Percentiles rank a stretch among this genome's conserved stretches.
These are phyloP conservation scores for Megalopta genalis DNA, from an alignment of 1,140 invertebrate genomes.

Conservation along the genomic window DNA sequence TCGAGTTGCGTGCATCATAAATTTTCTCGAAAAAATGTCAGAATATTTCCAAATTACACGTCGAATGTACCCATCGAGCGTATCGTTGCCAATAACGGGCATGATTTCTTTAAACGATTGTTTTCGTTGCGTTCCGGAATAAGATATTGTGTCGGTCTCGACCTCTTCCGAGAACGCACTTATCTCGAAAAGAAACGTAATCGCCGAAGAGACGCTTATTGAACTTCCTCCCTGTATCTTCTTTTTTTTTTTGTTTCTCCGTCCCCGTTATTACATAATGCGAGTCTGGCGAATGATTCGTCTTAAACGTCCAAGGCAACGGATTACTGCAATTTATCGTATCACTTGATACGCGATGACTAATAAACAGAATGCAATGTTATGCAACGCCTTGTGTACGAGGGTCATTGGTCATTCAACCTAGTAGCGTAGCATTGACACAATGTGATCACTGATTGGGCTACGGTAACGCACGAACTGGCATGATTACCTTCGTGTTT, in stretches of 20 bases:
- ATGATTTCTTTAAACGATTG: no score
- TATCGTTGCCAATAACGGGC: no score
- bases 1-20: no score
- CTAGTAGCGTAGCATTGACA: conserved; percentile 54
- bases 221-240: neutral
- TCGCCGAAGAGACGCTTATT: neutral
- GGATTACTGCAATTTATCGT: conserved; percentile 16
- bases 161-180: neutral
- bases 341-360: conserved; percentile 30
- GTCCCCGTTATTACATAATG: conserved; percentile 2
- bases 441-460: conserved; percentile 59
- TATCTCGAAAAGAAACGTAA: neutral
- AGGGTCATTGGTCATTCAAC: conserved; percentile 58
- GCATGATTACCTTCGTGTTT: conserved; percentile 34
- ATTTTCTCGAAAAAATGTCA: no score
- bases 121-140: no score
- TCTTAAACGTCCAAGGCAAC: conserved; percentile 30
- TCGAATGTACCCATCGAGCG: no score
- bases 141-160: no score
- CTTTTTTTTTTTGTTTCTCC: neutral
- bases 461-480: conserved; percentile 15
- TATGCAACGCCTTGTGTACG: conserved; percentile 31
- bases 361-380: conserved; percentile 30
- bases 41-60: no score
- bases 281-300: conserved; percentile 25